Evolutionary conservation across 1,140 invertebrate genomes (phyloP).

Genomic region (Drosophila bifasciata): DNA sequence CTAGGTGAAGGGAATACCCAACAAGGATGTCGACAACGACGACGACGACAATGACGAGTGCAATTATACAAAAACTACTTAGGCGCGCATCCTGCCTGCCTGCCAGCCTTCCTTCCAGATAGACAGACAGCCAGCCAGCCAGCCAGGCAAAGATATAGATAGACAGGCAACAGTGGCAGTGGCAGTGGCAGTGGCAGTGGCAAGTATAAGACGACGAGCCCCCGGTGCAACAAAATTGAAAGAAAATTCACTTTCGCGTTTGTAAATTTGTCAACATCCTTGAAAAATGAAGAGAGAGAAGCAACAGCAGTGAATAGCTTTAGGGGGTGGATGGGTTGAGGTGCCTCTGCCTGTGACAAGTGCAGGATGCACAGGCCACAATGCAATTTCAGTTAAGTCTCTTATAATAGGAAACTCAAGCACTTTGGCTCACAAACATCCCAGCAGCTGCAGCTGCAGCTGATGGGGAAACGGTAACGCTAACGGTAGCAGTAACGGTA

Average conservation of each 20-base stretch:
- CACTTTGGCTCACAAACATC: constrained; percentile 49
- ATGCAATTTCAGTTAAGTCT: constrained; percentile 60
- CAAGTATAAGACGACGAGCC: constrained; percentile 3
- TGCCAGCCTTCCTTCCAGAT: constrained; percentile 36
- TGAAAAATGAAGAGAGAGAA: constrained; percentile 64
- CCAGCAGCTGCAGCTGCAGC: no score
- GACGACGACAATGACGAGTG: constrained; percentile 77
- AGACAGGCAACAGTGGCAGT: constrained; percentile 4
- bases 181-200: neutral
- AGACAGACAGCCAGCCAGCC: constrained; percentile 21
- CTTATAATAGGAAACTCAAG: constrained; percentile 56
- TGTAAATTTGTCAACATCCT: constrained; percentile 83
- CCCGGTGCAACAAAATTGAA: constrained; percentile 73
- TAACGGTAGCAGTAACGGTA: neutral
- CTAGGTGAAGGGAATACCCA: constrained; percentile 1
- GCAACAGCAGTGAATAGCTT: constrained; percentile 48
- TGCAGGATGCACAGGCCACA: constrained; percentile 46
- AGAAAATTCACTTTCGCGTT: constrained; percentile 81
- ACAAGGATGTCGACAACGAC: constrained; percentile 58
- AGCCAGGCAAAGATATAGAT: no score
- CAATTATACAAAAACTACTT: constrained; percentile 83
- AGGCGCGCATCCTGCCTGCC: constrained; percentile 71
- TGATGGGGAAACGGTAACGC: constrained; percentile 10
- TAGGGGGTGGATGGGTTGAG: no score
- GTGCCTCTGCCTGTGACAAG: constrained; percentile 59